These are phyloP conservation scores for Aphodius granarius DNA, from an alignment of 2,888 invertebrate genomes.

Conservation along the genomic window DNA sequence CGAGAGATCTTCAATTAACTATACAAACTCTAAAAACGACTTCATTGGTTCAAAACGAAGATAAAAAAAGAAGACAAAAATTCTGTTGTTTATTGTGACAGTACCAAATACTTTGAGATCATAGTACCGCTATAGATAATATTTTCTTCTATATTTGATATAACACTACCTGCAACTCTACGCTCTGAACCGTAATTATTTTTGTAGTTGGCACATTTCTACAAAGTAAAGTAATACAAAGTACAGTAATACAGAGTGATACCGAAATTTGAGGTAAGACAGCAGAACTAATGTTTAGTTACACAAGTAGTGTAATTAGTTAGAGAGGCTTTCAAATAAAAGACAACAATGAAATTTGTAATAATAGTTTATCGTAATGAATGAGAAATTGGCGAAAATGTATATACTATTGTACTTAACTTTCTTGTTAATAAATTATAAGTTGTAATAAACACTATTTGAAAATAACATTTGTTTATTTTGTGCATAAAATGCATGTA, in stretches of 20 bases:
- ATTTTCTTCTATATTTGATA: background rate
- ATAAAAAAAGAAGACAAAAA: constrained; percentile 51
- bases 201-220: constrained; percentile 23
- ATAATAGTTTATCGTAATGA: constrained; percentile 15
- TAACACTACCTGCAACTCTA: constrained; percentile 28
- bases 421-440: constrained; percentile 19
- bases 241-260: background rate
- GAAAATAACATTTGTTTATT: constrained; percentile 9
- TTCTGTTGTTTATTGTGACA: constrained; percentile 55
- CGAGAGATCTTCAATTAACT: constrained; percentile 85
- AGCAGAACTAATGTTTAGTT: constrained; percentile 10
- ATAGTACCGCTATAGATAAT: background rate
- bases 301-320: background rate
- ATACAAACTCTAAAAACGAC: constrained; percentile 76
- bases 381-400: background rate
- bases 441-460: constrained; percentile 16
- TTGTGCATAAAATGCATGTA: background rate
- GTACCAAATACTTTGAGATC: constrained; percentile 31
- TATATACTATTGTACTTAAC: constrained; percentile 25
- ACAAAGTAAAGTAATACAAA: background rate
- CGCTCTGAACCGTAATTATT: constrained; percentile 28
- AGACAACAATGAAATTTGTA: constrained; percentile 19
- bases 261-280: background rate
- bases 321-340: constrained; percentile 24
- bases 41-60: constrained; percentile 40